Conservation (phyloP, 1,140 invertebrate genomes). For the Drosophila grimshawi region DNA sequence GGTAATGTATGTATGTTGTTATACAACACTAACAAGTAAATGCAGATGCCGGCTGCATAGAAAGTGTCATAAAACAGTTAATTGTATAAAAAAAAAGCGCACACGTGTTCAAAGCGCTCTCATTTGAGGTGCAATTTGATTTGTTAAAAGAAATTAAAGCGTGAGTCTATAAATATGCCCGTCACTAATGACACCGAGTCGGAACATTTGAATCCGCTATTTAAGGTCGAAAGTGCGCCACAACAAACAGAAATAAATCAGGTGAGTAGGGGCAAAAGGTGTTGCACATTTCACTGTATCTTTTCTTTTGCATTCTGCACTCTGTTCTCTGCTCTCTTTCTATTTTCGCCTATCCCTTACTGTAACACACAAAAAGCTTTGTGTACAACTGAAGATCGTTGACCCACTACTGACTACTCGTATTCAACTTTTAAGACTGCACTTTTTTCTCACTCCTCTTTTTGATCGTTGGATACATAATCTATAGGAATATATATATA, state of each 20-base stretch:
- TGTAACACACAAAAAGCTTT: conserved; percentile 7
- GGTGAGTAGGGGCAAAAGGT: conserved; percentile 51
- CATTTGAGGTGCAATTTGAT: conserved; percentile 47
- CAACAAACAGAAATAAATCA: conserved; percentile 58
- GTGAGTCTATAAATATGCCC: conserved; percentile 43
- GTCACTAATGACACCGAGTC: conserved; percentile 38
- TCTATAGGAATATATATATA: neutral
- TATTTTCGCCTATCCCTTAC: too few species aligned
- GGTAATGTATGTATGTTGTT: conserved; percentile 24
- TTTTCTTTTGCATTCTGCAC: conserved; percentile 12
- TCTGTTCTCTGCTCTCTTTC: neutral
- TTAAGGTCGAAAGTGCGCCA: conserved; percentile 60
- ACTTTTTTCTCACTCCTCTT: conserved; percentile 2
- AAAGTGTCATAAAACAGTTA: conserved; percentile 23
- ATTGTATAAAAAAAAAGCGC: conserved; percentile 6
- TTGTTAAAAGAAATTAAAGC: conserved; percentile 23
- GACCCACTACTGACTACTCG: conserved; percentile 1
- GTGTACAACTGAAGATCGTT: conserved; percentile 37
- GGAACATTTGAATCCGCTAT: conserved; percentile 58
- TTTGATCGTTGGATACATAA: neutral
- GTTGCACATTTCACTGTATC: neutral
- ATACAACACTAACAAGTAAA: conserved; percentile 51
- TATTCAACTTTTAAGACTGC: conserved; percentile 9
- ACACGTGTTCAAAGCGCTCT: conserved; percentile 17
- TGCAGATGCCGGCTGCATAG: conserved; percentile 35